phyloP scores from a whole-genome alignment of 2,113 vertebrate genomes.

The Sciurus niger region DNA sequence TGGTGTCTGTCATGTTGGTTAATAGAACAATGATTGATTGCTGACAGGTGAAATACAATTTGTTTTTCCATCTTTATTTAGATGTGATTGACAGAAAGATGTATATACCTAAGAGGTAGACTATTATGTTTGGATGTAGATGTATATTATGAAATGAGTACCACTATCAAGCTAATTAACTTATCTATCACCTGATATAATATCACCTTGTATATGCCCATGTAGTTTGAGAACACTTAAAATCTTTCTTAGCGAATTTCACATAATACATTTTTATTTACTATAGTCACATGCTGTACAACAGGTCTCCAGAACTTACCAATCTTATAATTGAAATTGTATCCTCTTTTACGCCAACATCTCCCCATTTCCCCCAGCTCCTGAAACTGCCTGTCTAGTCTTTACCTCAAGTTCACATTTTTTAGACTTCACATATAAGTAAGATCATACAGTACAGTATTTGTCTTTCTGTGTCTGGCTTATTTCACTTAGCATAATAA shows the following conservation, averaged over 20 bases:
- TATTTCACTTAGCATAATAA: background rate
- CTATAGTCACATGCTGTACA: background rate
- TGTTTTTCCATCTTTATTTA: background rate
- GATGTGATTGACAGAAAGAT: background rate
- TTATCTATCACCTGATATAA: background rate
- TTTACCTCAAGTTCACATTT: background rate
- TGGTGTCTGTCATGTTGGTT: background rate
- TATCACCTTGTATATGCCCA: no score
- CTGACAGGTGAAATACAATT: background rate
- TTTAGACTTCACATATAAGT: background rate
- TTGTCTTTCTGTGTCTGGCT: background rate
- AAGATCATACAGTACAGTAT: background rate
- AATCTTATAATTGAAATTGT: background rate
- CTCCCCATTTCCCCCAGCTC: background rate
- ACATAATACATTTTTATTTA: background rate
- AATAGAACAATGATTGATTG: background rate
- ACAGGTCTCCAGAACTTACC: background rate
- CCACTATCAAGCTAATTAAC: background rate
- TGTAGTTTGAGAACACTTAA: background rate
- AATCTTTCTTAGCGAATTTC: background rate
- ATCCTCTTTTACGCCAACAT: background rate
- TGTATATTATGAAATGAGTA: background rate
- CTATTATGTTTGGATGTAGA: background rate
- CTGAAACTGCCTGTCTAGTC: background rate
- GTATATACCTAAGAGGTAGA: no score